A percentile compares a stretch with the other conserved stretches of the same genome.
Evolutionary conservation across 2,888 invertebrate species (phyloP).

Genomic region (Allophyes oxyacanthae): DNA sequence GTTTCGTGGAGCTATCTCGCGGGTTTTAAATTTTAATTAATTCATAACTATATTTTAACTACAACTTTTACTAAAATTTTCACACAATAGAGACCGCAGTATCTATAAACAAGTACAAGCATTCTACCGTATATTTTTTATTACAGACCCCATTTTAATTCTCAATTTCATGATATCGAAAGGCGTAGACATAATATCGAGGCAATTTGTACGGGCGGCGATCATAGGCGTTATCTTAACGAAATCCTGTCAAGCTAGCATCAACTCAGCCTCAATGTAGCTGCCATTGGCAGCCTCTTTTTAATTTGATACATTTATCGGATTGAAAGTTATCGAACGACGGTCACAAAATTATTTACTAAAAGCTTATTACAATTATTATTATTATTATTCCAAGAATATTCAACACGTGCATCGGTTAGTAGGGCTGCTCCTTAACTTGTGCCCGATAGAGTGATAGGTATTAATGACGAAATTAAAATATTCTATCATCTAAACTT

Average conservation of each 20-base stretch:
- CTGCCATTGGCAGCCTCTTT: conserved; percentile 41
- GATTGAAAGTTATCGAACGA: conserved; percentile 22
- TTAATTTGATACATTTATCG: conserved; percentile 44
- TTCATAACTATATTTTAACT: conserved; percentile 24
- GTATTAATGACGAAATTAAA: no score
- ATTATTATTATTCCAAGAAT: no score
- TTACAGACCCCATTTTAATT: conserved; percentile 35
- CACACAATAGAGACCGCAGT: conserved; percentile 3
- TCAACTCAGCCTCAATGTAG: conserved; percentile 45
- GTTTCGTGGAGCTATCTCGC: no score
- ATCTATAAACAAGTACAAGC: not conserved
- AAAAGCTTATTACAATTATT: no score
- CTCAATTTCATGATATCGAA: conserved; percentile 43
- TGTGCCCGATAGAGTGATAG: no score
- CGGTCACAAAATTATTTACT: conserved; percentile 1
- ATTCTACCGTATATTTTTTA: conserved; percentile 7
- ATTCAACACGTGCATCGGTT: no score
- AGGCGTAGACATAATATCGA: conserved; percentile 58
- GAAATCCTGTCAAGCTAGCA: conserved; percentile 59
- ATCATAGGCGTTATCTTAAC: conserved; percentile 64
- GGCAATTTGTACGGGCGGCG: conserved; percentile 61
- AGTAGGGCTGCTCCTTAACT: no score
- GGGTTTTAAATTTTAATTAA: conserved; percentile 14
- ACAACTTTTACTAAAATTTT: not conserved
- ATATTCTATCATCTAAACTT: not conserved